Percentiles rank a stretch among this genome's conserved stretches.
phyloP scores from a whole-genome alignment of 2,113 vertebrate genomes.

The Xyliphius kryptos region DNA sequence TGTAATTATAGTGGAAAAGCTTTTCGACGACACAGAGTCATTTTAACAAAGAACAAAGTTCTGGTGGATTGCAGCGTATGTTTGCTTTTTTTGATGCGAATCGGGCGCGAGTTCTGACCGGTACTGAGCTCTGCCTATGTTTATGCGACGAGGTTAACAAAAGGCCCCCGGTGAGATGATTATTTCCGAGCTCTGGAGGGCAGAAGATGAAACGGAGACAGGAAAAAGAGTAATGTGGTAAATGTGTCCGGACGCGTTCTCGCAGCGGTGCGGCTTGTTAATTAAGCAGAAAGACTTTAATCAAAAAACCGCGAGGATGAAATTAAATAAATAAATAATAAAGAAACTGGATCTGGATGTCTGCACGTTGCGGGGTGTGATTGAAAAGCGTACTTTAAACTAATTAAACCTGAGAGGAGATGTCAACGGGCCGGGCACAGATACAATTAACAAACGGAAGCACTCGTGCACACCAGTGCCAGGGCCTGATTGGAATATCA shows the following conservation, averaged over 20 bases:
- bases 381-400: constrained; percentile 41
- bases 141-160: constrained; percentile 32
- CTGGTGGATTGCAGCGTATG: constrained; percentile 4
- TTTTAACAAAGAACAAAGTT: constrained; percentile 14
- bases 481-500: constrained; percentile 10
- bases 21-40: background rate
- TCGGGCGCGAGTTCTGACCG: constrained; percentile 18
- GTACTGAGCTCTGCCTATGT: constrained; percentile 20
- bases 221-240: constrained; percentile 30
- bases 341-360: constrained; percentile 4
- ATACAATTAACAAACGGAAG: constrained; percentile 29
- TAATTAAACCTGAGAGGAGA: constrained; percentile 41
- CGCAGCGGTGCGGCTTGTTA: constrained; percentile 33
- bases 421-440: constrained; percentile 30
- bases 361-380: constrained; percentile 22
- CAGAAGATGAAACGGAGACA: constrained; percentile 20
- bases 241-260: constrained; percentile 35
- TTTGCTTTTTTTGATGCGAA: constrained; percentile 30
- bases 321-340: constrained; percentile 2
- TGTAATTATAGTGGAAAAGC: constrained; percentile 9
- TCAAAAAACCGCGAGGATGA: constrained; percentile 32
- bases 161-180: constrained; percentile 32
- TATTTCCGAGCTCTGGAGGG: constrained; percentile 20
- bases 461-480: constrained; percentile 12
- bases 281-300: constrained; percentile 42